phyloP scores from a whole-genome alignment of 2,888 invertebrate genomes.

The Nudaria mundana region DNA sequence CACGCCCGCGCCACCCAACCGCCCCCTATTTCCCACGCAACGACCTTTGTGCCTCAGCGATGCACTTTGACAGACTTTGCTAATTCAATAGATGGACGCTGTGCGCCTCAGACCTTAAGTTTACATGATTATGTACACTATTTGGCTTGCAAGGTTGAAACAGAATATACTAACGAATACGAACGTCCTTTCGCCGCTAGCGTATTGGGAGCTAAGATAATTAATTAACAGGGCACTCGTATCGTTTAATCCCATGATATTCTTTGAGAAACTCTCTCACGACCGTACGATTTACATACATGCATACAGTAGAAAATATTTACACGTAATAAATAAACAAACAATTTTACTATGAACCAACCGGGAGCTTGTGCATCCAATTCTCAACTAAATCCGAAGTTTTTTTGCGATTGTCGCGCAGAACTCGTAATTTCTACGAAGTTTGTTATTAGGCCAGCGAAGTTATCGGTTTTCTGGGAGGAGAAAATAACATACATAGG shows the following conservation, averaged over 20 bases:
- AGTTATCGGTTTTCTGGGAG: too few species aligned
- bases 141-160: constrained; percentile 15
- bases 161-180: too few species aligned
- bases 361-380: too few species aligned
- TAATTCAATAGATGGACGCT: constrained; percentile 79
- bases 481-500: too few species aligned
- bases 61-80: constrained; percentile 81
- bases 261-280: too few species aligned
- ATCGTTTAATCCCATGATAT: background rate
- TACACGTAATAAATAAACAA: too few species aligned
- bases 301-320: background rate
- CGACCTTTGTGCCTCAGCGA: constrained; percentile 79
- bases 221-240: constrained; percentile 3
- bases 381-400: too few species aligned
- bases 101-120: constrained; percentile 52
- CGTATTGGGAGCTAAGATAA: background rate
- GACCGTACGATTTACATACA: too few species aligned
- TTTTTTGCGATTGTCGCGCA: too few species aligned
- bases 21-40: constrained; percentile 76
- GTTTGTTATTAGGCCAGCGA: too few species aligned
- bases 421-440: too few species aligned
- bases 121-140: constrained; percentile 51
- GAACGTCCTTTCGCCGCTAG: background rate
- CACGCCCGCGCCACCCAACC: constrained; percentile 39
- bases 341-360: too few species aligned